Base-by-base conservation (phyloP, 2,113 vertebrate genomes). In the Spea multiplicata region DNA sequence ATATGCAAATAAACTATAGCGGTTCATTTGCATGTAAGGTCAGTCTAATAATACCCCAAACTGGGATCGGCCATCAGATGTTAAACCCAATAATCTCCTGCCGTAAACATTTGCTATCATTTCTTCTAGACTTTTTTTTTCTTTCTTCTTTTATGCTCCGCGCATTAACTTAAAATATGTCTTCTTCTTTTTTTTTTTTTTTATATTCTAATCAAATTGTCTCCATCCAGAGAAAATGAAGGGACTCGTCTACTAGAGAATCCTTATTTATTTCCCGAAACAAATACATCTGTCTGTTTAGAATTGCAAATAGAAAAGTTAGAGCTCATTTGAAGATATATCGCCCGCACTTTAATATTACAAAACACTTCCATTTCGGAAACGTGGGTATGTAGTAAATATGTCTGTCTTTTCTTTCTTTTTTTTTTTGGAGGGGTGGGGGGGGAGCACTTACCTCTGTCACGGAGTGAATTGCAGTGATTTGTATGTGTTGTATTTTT, bases 361-460 rank as follows among this genome's bases (percentile, higher is more conserved):
- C 44, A 69, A 76, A 57, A 49, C 69, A 53, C 17, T 71, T 71
- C 49, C 16, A 71, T 53, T 71, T 71, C 44, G 44, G 49, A 52
- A n/a, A 17, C 6, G 44, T 10, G 49, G 52, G n/a, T 68, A 44
- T 49, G n/a, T 16, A 17, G 44, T 30, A 47, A 49, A 50, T 71
- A 71, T 4, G 46, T 17, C 55, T 44, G 6, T 48, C 49, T 57
- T 49, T 48, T 55, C 14, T 17, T 62, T 47, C 14, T 17, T 47
- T 53, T 12, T 68, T 68, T 68, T 68, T 46, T 46, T 9, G 66
- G n/a, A n/a, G n/a, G n/a, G n/a, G n/a, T 30, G 30, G 30, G 30
- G 30, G 64, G 50, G 46, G 44, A 9, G 45, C 16, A 3, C 44
- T 44, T 59, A 67, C 53, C 52, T 13, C 66, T 45, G 55, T 77